Conservation (phyloP, 2,113 vertebrate genomes). For the Balaenoptera acutorostrata region DNA sequence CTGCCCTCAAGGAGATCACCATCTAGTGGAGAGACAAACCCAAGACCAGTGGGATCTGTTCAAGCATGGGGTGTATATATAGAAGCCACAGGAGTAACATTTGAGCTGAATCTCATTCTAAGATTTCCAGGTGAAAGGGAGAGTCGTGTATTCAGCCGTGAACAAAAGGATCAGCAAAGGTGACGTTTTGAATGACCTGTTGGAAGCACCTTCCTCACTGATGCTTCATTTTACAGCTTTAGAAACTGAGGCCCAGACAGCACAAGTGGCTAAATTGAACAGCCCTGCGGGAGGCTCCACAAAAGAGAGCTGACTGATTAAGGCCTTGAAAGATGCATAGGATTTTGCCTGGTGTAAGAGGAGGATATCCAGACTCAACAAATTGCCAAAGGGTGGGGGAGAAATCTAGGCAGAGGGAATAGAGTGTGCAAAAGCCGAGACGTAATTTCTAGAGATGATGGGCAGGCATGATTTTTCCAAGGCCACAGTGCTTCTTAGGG, state of each 20-base stretch:
- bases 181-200: neutral
- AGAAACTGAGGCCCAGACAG: neutral
- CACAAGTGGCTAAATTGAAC: neutral
- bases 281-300: neutral
- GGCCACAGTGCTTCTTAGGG: neutral
- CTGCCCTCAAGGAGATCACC: neutral
- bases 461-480: neutral
- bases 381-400: neutral
- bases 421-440: too few relatives aligned
- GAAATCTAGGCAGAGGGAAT: neutral
- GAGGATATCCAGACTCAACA: neutral
- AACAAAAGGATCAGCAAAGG: neutral
- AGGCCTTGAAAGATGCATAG: neutral
- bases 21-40: neutral
- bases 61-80: fast-evolving
- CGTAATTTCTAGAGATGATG: neutral
- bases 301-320: neutral
- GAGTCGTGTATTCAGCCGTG: neutral
- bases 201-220: neutral
- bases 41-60: neutral
- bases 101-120: neutral
- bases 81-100: neutral
- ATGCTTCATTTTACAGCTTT: neutral
- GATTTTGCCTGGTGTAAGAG: neutral
- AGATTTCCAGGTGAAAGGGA: neutral